Conservation (phyloP, 2,888 invertebrate genomes). For the Alloscopus bannaensis region DNA sequence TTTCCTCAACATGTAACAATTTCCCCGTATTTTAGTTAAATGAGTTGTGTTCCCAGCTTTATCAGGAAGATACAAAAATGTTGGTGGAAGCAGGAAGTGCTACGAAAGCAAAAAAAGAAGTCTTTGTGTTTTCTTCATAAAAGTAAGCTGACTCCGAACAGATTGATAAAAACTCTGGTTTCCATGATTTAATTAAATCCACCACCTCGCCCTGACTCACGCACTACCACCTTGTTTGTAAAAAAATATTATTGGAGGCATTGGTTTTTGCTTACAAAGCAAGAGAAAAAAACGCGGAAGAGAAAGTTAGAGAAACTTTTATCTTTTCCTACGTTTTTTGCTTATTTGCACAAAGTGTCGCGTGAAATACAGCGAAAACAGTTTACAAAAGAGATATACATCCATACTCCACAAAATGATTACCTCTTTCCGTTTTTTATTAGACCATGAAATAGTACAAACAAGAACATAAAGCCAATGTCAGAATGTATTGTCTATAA, state of each 20-base stretch:
- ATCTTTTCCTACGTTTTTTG: too few species aligned
- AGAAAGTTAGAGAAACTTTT: too few species aligned
- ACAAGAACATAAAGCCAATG: too few species aligned
- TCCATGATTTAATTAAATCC: conserved; percentile 40
- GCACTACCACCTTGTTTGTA: conserved; percentile 2
- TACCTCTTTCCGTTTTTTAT: too few species aligned
- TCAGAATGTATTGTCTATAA: too few species aligned
- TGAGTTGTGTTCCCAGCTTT: not conserved
- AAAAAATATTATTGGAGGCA: not conserved
- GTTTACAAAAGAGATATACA: too few species aligned
- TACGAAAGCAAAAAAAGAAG: not conserved
- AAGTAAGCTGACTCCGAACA: not conserved
- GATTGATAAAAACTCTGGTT: not conserved
- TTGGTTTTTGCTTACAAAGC: not conserved
- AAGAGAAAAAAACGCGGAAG: conserved; percentile 10
- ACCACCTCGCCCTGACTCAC: not conserved
- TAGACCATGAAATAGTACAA: too few species aligned
- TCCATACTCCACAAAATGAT: too few species aligned
- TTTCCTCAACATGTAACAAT: conserved; percentile 12
- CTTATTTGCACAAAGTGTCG: too few species aligned
- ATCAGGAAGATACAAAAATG: not conserved
- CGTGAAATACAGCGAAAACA: too few species aligned
- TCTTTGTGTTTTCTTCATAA: not conserved
- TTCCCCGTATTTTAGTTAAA: not conserved
- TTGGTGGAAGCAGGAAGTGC: not conserved